phyloP scores from a whole-genome alignment of 30 jellyfish, hydroid and myxozoan genomes.

The Rhopilema esculentum region DNA sequence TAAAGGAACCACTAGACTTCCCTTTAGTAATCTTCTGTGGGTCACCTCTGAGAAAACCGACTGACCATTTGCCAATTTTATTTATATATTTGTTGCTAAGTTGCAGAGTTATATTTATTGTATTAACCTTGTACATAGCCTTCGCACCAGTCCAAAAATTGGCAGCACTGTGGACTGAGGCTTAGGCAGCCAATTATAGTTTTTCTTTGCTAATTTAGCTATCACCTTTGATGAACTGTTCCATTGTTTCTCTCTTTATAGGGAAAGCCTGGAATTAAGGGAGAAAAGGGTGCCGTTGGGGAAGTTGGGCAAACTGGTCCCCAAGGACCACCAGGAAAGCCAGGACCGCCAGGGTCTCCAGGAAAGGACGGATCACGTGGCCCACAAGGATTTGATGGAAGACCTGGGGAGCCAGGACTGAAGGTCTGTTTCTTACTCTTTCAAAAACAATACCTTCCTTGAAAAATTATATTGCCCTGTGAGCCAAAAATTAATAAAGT shows the following conservation, averaged over 20 bases:
- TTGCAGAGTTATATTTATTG: too few species aligned
- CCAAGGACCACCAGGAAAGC: constrained; percentile 41
- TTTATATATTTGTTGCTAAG: too few species aligned
- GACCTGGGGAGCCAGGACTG: constrained; percentile 36
- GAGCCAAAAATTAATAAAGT: too few species aligned
- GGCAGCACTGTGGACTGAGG: too few species aligned
- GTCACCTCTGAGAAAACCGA: too few species aligned
- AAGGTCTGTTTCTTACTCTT: not conserved
- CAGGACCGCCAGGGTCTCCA: constrained; percentile 51
- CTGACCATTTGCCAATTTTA: too few species aligned
- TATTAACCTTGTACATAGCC: too few species aligned
- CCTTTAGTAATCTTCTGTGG: too few species aligned
- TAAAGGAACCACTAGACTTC: too few species aligned
- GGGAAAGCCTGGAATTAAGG: constrained; percentile 9
- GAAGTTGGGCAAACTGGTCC: constrained; percentile 6
- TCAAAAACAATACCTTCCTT: not conserved
- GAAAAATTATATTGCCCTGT: too few species aligned
- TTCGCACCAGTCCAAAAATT: too few species aligned
- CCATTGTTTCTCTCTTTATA: not conserved
- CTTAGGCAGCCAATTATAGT: too few species aligned
- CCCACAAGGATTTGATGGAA: constrained; percentile 9
- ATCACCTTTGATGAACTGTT: not conserved
- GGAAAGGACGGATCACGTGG: constrained; percentile 18
- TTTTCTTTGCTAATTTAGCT: not conserved
- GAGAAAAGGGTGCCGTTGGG: constrained; percentile 48